Base-by-base conservation (phyloP, 2,888 invertebrate species). In the Cryptocephalus moraei region DNA sequence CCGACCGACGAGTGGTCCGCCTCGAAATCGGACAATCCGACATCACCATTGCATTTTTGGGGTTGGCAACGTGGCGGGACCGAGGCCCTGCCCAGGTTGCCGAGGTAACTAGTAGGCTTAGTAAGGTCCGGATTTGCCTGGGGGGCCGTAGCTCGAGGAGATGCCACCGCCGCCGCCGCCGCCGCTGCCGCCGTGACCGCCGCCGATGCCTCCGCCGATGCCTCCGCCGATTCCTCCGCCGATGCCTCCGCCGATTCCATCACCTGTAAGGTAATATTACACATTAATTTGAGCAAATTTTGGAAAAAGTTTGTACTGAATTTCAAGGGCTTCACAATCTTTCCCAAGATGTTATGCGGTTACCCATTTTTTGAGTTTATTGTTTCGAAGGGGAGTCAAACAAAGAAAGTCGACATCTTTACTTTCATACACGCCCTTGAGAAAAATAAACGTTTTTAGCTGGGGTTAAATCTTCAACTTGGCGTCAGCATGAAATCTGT, bases 41-140 rank as follows among this genome's bases (percentile, higher is more conserved):
- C 52, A 50, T 56, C 54, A 51, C 53, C 56, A 51, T 50, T 52
- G 39, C 46, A 47, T 49, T 50, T 49, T 45, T 41, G 31, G 44
- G 33, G 33, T 36, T 36, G 36, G 36, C 12, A 36, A 36, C 36
- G 36, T n/a, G 36, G n/a, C 3, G 12, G 4, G 12, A 36, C 12
- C 4, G 4, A 2, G 36, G 2, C 12, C 12, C 12, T 36, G 45
- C 40, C 44, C 48, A n/a, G n/a, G 51, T 47, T 48, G 51, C 51
- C 40, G 48, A 55, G 55, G 57, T 56, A 51, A 51, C 54, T 51
- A 47, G 32, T 44, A 32, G 38, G 43, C 40, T 65, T 68, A 72
- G 58, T 72, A 71, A 11, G 71, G 71, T 46, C 71, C 73, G 51
- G 71, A 66, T 59, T 72, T 72, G 56, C 69, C 69, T 44, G 73